These are phyloP conservation scores for Eulemur albifrons DNA, from an alignment of 2,797 vertebrate genomes.

Conservation along the genomic window DNA sequence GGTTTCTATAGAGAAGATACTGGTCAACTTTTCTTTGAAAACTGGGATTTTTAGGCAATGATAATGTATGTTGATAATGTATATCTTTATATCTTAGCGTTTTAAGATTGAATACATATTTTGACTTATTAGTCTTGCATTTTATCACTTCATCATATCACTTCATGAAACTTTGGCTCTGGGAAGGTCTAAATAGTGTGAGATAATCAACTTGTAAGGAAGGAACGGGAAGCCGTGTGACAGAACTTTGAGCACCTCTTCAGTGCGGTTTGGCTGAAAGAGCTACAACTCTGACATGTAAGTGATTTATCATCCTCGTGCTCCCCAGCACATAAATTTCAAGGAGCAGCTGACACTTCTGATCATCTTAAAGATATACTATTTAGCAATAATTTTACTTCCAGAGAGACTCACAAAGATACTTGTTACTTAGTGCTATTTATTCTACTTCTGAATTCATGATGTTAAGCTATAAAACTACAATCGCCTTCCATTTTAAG, in stretches of 20 bases:
- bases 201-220: background rate
- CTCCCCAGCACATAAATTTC: constrained; percentile 22
- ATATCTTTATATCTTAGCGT: background rate
- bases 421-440: constrained; percentile 40
- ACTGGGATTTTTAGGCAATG: background rate
- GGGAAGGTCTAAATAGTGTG: background rate
- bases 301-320: constrained; percentile 6
- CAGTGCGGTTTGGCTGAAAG: background rate
- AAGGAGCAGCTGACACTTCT: constrained; percentile 41
- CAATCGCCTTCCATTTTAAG: background rate
- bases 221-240: background rate
- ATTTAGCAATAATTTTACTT: constrained; percentile 48
- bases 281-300: background rate
- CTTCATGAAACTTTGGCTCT: background rate
- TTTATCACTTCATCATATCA: background rate
- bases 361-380: constrained; percentile 55
- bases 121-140: background rate
- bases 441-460: constrained; percentile 46
- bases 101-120: background rate
- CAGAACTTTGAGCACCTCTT: background rate
- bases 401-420: constrained; percentile 4
- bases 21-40: background rate
- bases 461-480: background rate
- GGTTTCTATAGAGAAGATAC: background rate
- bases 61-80: background rate